These are phyloP conservation scores for Platerodrilus igneus DNA, from an alignment of 2,888 invertebrate genomes.

Conservation along the genomic window DNA sequence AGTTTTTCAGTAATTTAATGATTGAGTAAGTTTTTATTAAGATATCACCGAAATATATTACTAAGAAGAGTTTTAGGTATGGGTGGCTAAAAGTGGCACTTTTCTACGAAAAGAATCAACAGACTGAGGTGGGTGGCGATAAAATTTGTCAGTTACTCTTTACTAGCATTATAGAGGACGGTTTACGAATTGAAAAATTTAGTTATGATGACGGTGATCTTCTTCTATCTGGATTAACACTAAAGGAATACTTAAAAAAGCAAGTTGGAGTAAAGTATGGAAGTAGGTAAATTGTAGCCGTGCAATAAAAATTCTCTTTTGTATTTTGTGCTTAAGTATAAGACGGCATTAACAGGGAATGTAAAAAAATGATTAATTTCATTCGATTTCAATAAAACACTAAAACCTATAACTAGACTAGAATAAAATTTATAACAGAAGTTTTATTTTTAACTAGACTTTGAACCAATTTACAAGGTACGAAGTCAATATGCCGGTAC, in stretches of 20 bases:
- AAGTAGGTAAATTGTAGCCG: conserved; percentile 65
- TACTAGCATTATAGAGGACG: conserved; percentile 62
- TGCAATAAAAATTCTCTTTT: no score
- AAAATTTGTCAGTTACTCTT: conserved; percentile 75
- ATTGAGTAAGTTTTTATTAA: conserved; percentile 53
- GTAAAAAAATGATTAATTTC: no score
- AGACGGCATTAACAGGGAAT: no score
- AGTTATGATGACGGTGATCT: conserved; percentile 60
- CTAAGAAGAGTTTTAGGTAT: conserved; percentile 52
- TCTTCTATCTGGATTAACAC: conserved; percentile 50
- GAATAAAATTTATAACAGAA: no score
- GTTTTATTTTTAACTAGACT: no score
- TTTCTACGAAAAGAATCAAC: conserved; percentile 72
- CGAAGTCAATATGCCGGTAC: no score
- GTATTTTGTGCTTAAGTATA: no score
- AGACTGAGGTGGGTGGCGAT: conserved; percentile 60
- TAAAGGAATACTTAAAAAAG: conserved; percentile 59
- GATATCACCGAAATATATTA: background rate
- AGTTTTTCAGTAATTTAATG: conserved; percentile 66
- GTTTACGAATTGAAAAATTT: conserved; percentile 48
- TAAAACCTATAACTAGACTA: no score
- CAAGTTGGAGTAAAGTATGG: conserved; percentile 65
- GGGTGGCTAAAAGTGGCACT: conserved; percentile 68
- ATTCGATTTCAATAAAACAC: no score
- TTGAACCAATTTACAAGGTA: no score